These are phyloP conservation scores for Pogonomyrmex californicus DNA, from an alignment of 1,140 invertebrate species.

Conservation along the genomic window DNA sequence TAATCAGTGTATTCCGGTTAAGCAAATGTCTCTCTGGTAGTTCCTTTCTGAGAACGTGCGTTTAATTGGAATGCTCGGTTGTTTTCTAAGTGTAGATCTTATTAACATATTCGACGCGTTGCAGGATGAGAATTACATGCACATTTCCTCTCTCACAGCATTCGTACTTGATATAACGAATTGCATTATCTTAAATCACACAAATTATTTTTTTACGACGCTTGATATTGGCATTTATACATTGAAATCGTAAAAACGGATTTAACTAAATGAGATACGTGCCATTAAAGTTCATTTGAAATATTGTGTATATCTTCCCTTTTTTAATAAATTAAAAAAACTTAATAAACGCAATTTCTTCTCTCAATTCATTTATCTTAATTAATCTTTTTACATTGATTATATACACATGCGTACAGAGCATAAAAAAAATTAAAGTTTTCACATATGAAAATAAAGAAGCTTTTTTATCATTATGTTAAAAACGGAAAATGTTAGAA, in stretches of 20 bases:
- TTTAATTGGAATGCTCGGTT: constrained; percentile 44
- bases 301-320: background rate
- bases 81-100: constrained; percentile 47
- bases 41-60: constrained; percentile 44
- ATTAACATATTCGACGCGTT: constrained; percentile 48
- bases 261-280: constrained; percentile 18
- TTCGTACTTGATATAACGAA: constrained; percentile 9
- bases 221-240: background rate
- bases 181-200: background rate
- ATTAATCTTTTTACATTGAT: background rate
- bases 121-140: constrained; percentile 39
- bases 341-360: constrained; percentile 7
- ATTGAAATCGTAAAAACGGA: background rate
- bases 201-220: constrained; percentile 37
- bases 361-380: background rate
- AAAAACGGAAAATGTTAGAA: background rate
- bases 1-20: constrained; percentile 57
- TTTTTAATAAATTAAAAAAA: constrained; percentile 14
- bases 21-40: constrained; percentile 40
- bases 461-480: background rate
- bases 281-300: background rate
- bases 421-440: background rate
- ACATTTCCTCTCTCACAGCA: constrained; percentile 38
- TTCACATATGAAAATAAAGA: background rate
- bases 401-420: background rate